Evolutionary conservation across 1,140 invertebrate species (phyloP).

Genomic region (Colletes latitarsis): DNA sequence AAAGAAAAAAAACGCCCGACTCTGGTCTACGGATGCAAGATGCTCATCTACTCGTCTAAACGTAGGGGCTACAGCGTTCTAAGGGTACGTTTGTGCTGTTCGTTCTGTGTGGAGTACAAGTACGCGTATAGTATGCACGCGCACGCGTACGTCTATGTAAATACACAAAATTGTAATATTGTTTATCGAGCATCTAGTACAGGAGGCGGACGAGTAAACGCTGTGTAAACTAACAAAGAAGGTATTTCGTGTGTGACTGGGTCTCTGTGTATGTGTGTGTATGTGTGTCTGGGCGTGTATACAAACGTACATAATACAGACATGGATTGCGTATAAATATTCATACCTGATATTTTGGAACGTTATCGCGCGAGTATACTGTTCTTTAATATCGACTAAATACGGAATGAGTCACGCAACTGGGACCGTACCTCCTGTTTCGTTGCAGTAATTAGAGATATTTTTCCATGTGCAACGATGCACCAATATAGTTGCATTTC

Average conservation of each 20-base stretch:
- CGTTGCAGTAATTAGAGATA: too few relatives aligned
- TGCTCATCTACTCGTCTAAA: constrained; percentile 67
- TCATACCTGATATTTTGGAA: constrained; percentile 33
- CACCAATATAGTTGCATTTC: too few relatives aligned
- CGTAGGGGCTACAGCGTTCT: constrained; percentile 29
- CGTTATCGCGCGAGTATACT: neutral
- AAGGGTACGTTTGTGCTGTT: constrained; percentile 14
- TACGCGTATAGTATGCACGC: constrained; percentile 2
- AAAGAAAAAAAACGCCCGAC: neutral
- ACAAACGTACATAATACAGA: constrained; percentile 34
- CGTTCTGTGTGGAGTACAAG: neutral
- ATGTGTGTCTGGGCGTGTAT: neutral
- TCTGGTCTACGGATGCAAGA: constrained; percentile 65
- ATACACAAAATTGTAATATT: constrained; percentile 25
- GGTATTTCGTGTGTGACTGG: constrained; percentile 9
- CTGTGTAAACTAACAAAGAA: constrained; percentile 32
- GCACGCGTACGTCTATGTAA: neutral
- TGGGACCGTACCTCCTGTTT: too few relatives aligned
- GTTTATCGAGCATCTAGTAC: constrained; percentile 47
- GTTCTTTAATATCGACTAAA: too few relatives aligned
- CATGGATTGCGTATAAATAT: constrained; percentile 10
- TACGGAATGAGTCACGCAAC: too few relatives aligned
- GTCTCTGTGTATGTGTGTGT: neutral
- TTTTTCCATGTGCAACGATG: neutral
- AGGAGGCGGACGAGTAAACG: constrained; percentile 8